Evolutionary conservation across 2,888 invertebrate genomes (phyloP).

Genomic region (Polyploca ridens): DNA sequence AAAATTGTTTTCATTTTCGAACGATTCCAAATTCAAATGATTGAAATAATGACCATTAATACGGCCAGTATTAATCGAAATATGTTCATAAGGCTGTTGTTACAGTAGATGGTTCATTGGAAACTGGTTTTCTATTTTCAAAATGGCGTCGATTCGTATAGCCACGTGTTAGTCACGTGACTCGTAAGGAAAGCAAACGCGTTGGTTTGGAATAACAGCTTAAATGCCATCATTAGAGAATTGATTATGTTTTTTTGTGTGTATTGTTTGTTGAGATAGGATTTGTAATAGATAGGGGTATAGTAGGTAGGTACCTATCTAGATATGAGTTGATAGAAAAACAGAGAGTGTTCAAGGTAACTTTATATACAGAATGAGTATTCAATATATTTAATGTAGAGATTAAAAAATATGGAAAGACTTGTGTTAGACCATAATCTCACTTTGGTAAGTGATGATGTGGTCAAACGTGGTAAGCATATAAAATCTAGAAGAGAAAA

Average conservation of each 20-base stretch:
- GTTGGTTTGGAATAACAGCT: constrained; percentile 76
- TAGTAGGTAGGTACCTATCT: constrained; percentile 6
- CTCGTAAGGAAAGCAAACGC: constrained; percentile 73
- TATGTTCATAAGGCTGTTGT: neutral
- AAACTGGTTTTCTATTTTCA: constrained; percentile 49
- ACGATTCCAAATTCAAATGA: constrained; percentile 69
- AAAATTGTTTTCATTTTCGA: constrained; percentile 22
- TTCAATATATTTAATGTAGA: too few relatives aligned
- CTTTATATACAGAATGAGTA: too few relatives aligned
- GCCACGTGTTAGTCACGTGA: constrained; percentile 76
- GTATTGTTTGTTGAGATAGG: constrained; percentile 66
- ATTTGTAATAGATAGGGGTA: constrained; percentile 73
- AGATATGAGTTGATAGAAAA: neutral
- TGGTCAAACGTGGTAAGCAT: too few relatives aligned
- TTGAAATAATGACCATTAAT: constrained; percentile 71
- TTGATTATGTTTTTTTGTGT: constrained; percentile 67
- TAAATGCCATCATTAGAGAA: constrained; percentile 79
- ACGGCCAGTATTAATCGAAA: constrained; percentile 39
- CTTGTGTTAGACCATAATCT: too few relatives aligned
- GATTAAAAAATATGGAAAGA: too few relatives aligned
- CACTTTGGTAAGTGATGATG: too few relatives aligned
- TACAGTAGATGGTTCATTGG: constrained; percentile 24
- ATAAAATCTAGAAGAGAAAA: too few relatives aligned
- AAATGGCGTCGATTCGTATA: constrained; percentile 59
- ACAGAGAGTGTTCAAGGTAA: too few relatives aligned